Conservation (phyloP, 1,140 invertebrate genomes). For the Microvelia longipes region DNA sequence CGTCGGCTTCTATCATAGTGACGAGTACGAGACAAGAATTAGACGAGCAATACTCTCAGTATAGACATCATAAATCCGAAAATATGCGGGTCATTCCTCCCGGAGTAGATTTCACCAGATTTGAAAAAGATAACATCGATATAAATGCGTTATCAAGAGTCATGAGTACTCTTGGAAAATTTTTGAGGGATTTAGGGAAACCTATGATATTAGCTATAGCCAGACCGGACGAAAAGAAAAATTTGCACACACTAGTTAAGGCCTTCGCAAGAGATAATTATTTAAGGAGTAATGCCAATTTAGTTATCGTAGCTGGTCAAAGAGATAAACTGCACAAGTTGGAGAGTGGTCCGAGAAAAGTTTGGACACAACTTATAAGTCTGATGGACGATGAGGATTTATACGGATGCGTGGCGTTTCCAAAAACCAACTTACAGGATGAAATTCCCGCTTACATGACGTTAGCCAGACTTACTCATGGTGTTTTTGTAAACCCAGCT, state of each 20-base stretch:
- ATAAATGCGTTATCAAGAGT: not conserved
- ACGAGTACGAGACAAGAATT: not conserved
- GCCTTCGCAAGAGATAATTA: not conserved
- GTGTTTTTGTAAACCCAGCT: not conserved
- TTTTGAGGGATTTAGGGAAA: not conserved
- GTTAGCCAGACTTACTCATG: not conserved
- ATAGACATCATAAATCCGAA: too few relatives aligned
- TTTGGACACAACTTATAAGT: not conserved
- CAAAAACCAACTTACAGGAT: not conserved
- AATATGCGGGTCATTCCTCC: not conserved
- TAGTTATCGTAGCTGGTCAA: not conserved
- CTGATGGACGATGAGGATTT: not conserved
- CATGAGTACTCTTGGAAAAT: not conserved
- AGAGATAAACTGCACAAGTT: not conserved
- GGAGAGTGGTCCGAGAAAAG: not conserved
- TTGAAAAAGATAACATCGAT: not conserved
- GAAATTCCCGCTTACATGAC: not conserved
- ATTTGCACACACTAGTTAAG: not conserved
- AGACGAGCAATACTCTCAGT: not conserved
- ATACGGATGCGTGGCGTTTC: not conserved
- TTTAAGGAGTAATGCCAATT: not conserved
- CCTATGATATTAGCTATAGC: not conserved
- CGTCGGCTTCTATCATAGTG: not conserved
- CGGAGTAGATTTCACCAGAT: not conserved
- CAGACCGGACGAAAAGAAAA: not conserved